Conservation (phyloP, 2,888 invertebrate genomes). For the Chrysina gloriosa region DNA sequence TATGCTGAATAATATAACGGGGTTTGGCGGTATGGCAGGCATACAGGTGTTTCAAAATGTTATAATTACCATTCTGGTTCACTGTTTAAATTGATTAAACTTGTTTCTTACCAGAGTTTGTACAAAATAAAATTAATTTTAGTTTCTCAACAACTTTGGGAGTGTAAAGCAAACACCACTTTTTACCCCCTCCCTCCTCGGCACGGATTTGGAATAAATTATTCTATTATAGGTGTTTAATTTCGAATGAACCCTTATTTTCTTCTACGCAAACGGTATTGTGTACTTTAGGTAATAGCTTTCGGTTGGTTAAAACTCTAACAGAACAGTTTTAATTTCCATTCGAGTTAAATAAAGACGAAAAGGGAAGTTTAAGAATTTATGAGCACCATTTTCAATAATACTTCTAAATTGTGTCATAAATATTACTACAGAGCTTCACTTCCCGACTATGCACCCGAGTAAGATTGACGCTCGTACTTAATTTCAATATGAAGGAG, state of each 20-base stretch:
- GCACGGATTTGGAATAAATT: slow-evolving; percentile 21
- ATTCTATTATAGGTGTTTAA: slow-evolving; percentile 10
- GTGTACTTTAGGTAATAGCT: too few relatives aligned
- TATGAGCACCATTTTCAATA: not conserved
- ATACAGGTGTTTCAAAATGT: slow-evolving; percentile 31
- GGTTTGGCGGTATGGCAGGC: slow-evolving; percentile 12
- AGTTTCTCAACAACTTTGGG: slow-evolving; percentile 3
- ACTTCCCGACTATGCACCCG: not conserved
- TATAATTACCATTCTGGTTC: slow-evolving; percentile 32
- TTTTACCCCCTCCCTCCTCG: not conserved
- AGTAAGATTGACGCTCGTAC: not conserved
- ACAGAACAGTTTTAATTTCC: not conserved
- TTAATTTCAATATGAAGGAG: not conserved
- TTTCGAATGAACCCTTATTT: too few relatives aligned
- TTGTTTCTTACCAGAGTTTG: slow-evolving; percentile 28
- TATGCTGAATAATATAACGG: slow-evolving; percentile 26
- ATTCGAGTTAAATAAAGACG: not conserved
- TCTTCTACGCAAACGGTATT: too few relatives aligned
- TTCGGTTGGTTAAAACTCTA: not conserved
- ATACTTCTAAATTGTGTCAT: slow-evolving; percentile 1
- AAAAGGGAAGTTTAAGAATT: not conserved
- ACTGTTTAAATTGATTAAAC: slow-evolving; percentile 30
- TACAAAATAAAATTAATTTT: slow-evolving; percentile 33
- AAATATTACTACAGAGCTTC: not conserved
- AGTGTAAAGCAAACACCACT: slow-evolving; percentile 15